A percentile compares a stretch with the other conserved stretches of the same genome.
phyloP scores from a whole-genome alignment of 2,797 vertebrate genomes.

The Sebastes jordani region DNA sequence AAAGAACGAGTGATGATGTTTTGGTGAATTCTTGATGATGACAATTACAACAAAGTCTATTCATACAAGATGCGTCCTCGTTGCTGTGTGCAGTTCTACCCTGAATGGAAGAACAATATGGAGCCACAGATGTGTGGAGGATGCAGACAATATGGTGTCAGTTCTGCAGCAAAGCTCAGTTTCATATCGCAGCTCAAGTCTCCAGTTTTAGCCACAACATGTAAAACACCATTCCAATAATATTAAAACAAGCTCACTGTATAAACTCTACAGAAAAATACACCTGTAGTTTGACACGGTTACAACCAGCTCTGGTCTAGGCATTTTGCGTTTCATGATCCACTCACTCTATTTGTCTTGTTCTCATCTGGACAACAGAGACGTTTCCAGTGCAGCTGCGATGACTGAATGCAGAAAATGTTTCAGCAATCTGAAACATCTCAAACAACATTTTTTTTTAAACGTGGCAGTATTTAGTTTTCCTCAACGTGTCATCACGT shows the following conservation, averaged over 20 bases:
- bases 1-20: background rate
- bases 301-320: background rate
- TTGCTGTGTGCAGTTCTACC: too few relatives aligned
- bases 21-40: background rate
- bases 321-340: background rate
- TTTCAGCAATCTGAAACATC: background rate
- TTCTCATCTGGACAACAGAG: background rate
- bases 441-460: background rate
- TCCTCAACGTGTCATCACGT: background rate
- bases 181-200: too few relatives aligned
- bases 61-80: background rate
- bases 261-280: background rate
- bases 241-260: background rate
- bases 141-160: background rate
- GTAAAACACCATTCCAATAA: background rate
- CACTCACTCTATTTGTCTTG: background rate
- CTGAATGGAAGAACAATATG: background rate
- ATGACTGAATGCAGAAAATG: slow-evolving; percentile 16
- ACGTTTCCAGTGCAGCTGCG: slow-evolving; percentile 11
- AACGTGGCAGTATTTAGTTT: background rate
- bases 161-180: background rate
- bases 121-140: background rate
- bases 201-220: background rate
- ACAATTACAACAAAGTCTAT: background rate
- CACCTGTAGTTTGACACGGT: background rate